Evolutionary conservation across 2,888 invertebrate species (phyloP).

Genomic region (Thereva nobilitata): DNA sequence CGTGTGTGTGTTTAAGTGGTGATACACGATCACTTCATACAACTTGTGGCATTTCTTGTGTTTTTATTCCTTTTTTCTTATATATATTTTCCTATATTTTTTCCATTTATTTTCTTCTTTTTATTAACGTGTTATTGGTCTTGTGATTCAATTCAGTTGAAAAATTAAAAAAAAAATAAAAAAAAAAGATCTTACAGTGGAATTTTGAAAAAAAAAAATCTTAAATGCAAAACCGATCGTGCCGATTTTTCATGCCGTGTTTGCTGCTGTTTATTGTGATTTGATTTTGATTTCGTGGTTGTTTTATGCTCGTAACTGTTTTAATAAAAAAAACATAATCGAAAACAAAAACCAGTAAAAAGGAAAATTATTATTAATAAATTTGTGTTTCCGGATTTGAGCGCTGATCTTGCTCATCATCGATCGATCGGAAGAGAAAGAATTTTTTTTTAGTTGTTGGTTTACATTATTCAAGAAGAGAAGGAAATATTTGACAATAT

Average conservation of each 20-base stretch:
- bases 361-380: too few species aligned
- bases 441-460: too few species aligned
- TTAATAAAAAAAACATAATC: too few species aligned
- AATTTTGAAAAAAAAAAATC: conserved; percentile 11
- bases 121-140: conserved; percentile 20
- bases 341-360: too few species aligned
- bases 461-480: too few species aligned
- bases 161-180: too few species aligned
- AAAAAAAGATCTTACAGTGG: not conserved
- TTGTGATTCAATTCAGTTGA: too few species aligned
- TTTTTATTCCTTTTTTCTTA: not conserved
- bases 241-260: conserved; percentile 9
- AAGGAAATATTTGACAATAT: too few species aligned
- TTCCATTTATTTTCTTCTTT: conserved; percentile 18
- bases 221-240: conserved; percentile 27
- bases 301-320: not conserved
- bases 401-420: too few species aligned
- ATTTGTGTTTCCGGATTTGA: too few species aligned
- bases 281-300: not conserved
- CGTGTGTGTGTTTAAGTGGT: conserved; percentile 11
- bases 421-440: too few species aligned
- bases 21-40: conserved; percentile 7
- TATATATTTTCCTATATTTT: not conserved
- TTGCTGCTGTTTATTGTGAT: not conserved
- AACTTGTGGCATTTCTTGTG: conserved; percentile 1